Percentiles rank a stretch among this genome's conserved stretches.
Conservation (phyloP, 1,140 invertebrate species). For the Lineus longissimus region DNA sequence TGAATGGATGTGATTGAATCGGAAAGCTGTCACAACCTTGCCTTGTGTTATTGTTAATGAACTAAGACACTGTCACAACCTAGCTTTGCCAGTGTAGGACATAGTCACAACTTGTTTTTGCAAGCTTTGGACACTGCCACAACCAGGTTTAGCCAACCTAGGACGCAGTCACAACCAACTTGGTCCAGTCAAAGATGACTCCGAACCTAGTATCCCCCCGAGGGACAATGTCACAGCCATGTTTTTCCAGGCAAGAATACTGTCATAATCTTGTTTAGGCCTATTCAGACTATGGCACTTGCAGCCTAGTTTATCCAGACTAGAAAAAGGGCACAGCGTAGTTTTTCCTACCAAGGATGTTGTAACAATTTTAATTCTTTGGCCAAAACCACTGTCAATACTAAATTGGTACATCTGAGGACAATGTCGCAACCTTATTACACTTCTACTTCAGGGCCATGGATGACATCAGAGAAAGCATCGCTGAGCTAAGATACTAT, state of each 20-base stretch:
- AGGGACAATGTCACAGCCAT: no score
- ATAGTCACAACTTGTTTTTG: background rate
- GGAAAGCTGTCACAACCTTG: background rate
- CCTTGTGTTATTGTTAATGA: background rate
- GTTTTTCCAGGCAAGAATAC: background rate
- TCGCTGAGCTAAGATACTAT: conserved; percentile 78
- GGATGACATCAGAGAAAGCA: conserved; percentile 81
- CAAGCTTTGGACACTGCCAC: background rate
- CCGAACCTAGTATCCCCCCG: no score
- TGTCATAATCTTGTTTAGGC: conserved; percentile 6
- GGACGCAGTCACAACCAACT: background rate
- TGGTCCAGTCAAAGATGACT: background rate
- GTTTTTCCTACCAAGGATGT: no score
- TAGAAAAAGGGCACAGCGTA: no score
- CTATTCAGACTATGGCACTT: no score
- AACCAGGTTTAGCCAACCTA: background rate
- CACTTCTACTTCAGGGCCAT: no score
- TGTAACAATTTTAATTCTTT: no score
- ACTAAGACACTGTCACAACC: background rate
- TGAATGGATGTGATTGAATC: background rate
- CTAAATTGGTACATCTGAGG: no score
- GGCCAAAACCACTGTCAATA: no score
- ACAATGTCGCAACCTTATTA: no score
- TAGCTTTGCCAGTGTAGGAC: background rate
- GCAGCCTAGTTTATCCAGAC: no score